Evolutionary conservation across 2,888 invertebrate genomes (phyloP), one percentile per base, ranked within the genome.

Genomic region (Thymelicus sylvestris): DNA sequence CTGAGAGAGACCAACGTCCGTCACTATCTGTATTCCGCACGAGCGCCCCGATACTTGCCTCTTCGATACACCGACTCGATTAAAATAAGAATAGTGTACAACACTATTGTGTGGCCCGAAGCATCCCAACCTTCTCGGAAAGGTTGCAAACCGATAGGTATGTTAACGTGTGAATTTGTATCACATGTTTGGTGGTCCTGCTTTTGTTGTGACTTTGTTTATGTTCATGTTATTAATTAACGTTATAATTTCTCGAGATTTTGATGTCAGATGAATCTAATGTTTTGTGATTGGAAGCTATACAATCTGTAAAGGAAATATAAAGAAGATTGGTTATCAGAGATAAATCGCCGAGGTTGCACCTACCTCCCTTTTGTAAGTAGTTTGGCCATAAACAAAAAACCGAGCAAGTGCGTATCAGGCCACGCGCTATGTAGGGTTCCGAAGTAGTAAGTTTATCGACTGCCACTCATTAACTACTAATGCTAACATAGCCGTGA

Each of bases 21-120:
- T 88, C 91, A 87, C 88, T 92, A 93, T 93, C 93, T 85, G 79
- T 80, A 82, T 93, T 93, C 92, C 91, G 87, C 93, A 93, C 93
- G 92, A 86, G 80, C 84, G 91, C 81, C 76, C 69, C 85, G 87
- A 87, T 86, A 83, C 84, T 84, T 84, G 84, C 82, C 83, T 80
- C 80, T 83, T 84, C 88, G 90, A 89, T 90, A 87, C 86, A 86
- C 87, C 84, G 82, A 86, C 84, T 88, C 90, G 90, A 91, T 91
- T 90, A 89, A 90, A 91, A 91, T 91, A 92, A 91, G 91, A 92
- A 91, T 89, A 87, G 85, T 77, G 84, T 84, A 80, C 87, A 86
- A 84, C 89, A 89, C 88, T 90, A 88, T 87, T 89, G 86, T 87
- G 80, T 76, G 67, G 47, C 48, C 44, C 8, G 31, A 65, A 60